Conservation (phyloP, 1,140 invertebrate genomes). For the Dufourea novaeangliae region DNA sequence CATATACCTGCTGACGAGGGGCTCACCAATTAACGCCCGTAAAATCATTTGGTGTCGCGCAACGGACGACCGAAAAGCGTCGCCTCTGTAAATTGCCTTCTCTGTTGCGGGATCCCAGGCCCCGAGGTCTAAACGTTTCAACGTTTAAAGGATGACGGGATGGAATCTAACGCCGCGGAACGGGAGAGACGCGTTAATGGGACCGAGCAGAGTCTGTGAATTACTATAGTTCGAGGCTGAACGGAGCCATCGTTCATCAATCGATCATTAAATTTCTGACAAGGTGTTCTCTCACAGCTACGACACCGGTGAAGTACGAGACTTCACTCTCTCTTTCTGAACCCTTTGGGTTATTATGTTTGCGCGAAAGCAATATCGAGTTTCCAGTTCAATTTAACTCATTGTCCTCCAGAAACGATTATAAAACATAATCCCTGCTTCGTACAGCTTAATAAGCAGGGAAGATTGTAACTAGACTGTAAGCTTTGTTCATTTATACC, state of each 20-base stretch:
- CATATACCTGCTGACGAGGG: slow-evolving; percentile 40
- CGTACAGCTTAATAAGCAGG: too few species aligned
- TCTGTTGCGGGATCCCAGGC: slow-evolving; percentile 21
- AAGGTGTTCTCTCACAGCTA: background rate
- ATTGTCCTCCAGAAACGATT: too few species aligned
- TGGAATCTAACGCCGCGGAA: slow-evolving; percentile 19
- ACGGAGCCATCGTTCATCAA: background rate
- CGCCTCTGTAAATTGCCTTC: slow-evolving; percentile 42
- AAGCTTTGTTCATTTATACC: too few species aligned
- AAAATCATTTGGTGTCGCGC: slow-evolving; percentile 49
- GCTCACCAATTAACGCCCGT: slow-evolving; percentile 58
- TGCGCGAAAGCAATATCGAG: too few species aligned
- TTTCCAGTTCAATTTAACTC: too few species aligned
- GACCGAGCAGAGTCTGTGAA: background rate
- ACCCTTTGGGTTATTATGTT: too few species aligned
- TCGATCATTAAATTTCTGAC: background rate
- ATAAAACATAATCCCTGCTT: too few species aligned
- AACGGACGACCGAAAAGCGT: slow-evolving; percentile 38
- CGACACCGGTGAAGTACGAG: too few species aligned
- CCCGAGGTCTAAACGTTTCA: slow-evolving; percentile 42
- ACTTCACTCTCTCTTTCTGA: too few species aligned
- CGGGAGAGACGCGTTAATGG: slow-evolving; percentile 15
- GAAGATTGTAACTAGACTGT: too few species aligned
- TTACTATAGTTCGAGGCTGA: too few species aligned
- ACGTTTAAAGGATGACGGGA: slow-evolving; percentile 17